Evolutionary conservation across 2,888 invertebrate species (phyloP).

Genomic region (Dasysyrphus albostriatus): DNA sequence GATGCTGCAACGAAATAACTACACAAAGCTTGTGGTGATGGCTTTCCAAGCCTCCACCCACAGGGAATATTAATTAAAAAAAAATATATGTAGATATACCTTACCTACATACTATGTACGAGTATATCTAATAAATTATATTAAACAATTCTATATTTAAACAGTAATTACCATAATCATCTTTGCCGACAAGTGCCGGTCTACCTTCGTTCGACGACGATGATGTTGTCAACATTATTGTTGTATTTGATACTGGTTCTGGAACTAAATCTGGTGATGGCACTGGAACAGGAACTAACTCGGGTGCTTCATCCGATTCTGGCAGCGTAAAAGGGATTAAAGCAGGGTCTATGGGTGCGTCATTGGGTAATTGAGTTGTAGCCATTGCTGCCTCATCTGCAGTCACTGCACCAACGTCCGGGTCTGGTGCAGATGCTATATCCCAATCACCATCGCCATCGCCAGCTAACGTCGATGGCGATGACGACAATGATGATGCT

Average conservation of each 20-base stretch:
- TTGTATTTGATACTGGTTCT: slow-evolving; percentile 31
- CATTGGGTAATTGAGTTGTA: slow-evolving; percentile 73
- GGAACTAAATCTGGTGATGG: slow-evolving; percentile 27
- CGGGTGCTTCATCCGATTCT: slow-evolving; percentile 14
- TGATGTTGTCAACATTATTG: slow-evolving; percentile 22
- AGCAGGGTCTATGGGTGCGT: slow-evolving; percentile 64
- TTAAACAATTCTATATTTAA: slow-evolving; percentile 32
- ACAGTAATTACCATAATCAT: slow-evolving; percentile 73
- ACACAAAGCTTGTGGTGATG: slow-evolving; percentile 6
- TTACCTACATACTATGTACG: too few relatives aligned
- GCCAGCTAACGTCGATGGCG: slow-evolving; percentile 8
- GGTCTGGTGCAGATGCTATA: slow-evolving; percentile 33
- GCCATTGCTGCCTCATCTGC: slow-evolving; percentile 46
- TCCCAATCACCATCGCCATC: slow-evolving; percentile 31
- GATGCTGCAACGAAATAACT: neutral
- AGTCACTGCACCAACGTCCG: slow-evolving; percentile 49
- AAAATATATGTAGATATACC: neutral
- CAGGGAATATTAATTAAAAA: slow-evolving; percentile 28
- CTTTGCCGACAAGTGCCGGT: slow-evolving; percentile 56
- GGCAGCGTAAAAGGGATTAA: slow-evolving; percentile 58
- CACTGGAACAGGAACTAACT: slow-evolving; percentile 41
- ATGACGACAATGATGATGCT: slow-evolving; percentile 25
- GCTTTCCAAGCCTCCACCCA: slow-evolving; percentile 23
- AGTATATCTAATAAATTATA: slow-evolving; percentile 11
- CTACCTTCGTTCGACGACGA: slow-evolving; percentile 43